A percentile compares a stretch with the other conserved stretches of the same genome.
These are phyloP conservation scores for Acropternis orthonyx DNA, from an alignment of 2,797 vertebrate species.

Conservation along the genomic window DNA sequence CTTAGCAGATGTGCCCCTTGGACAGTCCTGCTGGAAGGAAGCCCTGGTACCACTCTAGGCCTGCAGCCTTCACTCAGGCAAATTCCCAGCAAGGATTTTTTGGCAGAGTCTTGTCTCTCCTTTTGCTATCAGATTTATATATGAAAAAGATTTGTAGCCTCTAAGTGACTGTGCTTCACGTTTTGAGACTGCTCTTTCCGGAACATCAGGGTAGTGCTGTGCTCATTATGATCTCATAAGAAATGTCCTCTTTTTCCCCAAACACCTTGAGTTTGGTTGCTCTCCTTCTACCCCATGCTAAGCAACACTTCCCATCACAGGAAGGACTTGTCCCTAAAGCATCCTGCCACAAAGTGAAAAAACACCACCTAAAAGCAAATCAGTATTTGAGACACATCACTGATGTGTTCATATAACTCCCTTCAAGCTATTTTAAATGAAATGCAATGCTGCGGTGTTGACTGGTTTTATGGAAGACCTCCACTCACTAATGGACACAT, in stretches of 20 bases:
- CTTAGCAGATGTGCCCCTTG: not conserved
- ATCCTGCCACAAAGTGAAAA: not conserved
- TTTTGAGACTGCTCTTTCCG: not conserved
- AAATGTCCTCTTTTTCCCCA: not conserved
- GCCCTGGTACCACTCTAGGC: not conserved
- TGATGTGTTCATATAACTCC: conserved; percentile 15
- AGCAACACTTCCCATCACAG: not conserved
- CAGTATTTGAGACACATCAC: not conserved
- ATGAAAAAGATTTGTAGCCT: not conserved
- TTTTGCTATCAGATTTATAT: not conserved
- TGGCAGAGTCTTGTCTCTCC: not conserved
- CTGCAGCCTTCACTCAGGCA: not conserved
- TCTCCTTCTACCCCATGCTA: fast-evolving
- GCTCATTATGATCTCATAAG: fast-evolving
- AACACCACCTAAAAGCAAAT: not conserved
- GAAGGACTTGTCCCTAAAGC: not conserved
- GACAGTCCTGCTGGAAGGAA: not conserved
- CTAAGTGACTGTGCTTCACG: not conserved
- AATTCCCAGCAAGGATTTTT: not conserved
- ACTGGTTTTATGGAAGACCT: conserved; percentile 23
- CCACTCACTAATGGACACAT: not conserved
- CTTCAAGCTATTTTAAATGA: conserved; percentile 27
- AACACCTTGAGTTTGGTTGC: not conserved
- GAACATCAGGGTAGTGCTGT: not conserved
- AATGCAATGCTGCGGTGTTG: not conserved